Base-by-base conservation (phyloP, 2,113 vertebrate genomes). In the Platichthys stellatus region DNA sequence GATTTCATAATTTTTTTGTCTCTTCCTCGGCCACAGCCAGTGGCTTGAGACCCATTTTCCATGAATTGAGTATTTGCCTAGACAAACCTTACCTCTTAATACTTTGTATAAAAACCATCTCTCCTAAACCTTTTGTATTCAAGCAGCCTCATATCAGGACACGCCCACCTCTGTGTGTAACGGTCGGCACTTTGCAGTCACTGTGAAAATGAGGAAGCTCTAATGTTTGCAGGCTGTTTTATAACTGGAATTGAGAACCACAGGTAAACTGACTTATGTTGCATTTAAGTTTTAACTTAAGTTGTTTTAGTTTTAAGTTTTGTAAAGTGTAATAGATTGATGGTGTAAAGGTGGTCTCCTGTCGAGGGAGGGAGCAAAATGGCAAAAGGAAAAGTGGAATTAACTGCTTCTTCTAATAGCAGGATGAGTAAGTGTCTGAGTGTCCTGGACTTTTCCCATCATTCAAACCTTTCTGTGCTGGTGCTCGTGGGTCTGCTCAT, bases 401-500 rank as follows among this genome's bases (percentile, higher is more conserved):
- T 38, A 38, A 38, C 35, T 45, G 43, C 43, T 45, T 45, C 3
- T 14, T 12, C 43, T 13, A 45, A 2, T 14, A 15, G 43, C 12
- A 45, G 14, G 43, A 45, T 4, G 43, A 45, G 43, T 45, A 45
- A 45, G 9, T 15, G 43, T 45, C 15, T 45, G 12, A 45, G 12
- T 45, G 14, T 45, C 43, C 43, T 45, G 35, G 35, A 38, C 45
- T 17, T 47, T 15, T 47, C 45, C 18, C 47, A 17, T 51, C 1
- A 51, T 51, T 51, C 5, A 18, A 24, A n/a, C 10, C 11, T 40
- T 13, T 21, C 38, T 21, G 10, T 43, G 10, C 7, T 20, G 71
- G 12, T 82, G 8, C 69, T 4, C 70, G n/a, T 40, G 3, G 62
- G 8, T 65, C 3, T 71, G 23, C 80, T 47, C 26, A 1, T 2